Conservation (phyloP, 2,113 vertebrate species). For the Nycticebus coucang region DNA sequence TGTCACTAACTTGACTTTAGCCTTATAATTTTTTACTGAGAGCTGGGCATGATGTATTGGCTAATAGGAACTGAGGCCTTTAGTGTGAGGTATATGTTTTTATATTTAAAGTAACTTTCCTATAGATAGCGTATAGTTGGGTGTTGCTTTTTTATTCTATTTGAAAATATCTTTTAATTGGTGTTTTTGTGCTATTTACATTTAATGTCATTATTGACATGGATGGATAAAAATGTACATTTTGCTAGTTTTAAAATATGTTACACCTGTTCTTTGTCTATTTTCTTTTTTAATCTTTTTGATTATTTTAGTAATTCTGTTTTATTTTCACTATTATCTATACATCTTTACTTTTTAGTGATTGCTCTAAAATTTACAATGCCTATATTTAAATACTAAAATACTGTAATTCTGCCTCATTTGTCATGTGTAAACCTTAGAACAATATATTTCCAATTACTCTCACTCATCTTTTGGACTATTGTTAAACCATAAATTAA, state of each 20-base stretch:
- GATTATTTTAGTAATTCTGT: background rate
- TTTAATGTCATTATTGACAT: background rate
- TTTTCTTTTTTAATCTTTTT: background rate
- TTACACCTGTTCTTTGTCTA: background rate
- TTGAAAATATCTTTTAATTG: background rate
- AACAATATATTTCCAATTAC: background rate
- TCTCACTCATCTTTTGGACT: background rate
- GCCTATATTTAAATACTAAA: conserved; percentile 10
- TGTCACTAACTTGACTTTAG: too few species aligned
- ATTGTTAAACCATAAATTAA: background rate
- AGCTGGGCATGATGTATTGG: too few species aligned
- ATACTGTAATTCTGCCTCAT: background rate
- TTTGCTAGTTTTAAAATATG: background rate
- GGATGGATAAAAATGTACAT: background rate
- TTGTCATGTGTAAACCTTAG: background rate
- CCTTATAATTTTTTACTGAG: too few species aligned
- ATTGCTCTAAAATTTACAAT: background rate
- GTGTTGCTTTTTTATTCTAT: background rate
- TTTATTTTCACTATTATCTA: conserved; percentile 38
- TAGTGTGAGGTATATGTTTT: background rate
- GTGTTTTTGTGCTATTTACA: background rate
- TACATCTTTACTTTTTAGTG: background rate
- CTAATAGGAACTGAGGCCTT: too few species aligned
- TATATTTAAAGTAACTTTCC: background rate
- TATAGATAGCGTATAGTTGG: background rate